A percentile compares a stretch with the other conserved stretches of the same genome.
Evolutionary conservation across 2,797 vertebrate species (phyloP).

Genomic region (Intellagama lesueurii): DNA sequence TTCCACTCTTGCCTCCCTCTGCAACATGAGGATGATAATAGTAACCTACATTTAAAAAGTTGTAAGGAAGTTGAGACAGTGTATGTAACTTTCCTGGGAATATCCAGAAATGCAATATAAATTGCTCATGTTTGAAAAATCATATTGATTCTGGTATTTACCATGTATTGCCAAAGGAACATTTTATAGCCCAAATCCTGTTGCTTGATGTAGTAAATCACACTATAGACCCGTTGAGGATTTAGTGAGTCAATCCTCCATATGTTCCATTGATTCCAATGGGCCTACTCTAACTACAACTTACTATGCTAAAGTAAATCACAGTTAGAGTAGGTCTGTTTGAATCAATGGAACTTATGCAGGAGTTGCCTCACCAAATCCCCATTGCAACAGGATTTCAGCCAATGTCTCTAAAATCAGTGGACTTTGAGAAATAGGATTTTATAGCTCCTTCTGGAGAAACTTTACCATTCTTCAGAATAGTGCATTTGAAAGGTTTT

Average conservation of each 20-base stretch:
- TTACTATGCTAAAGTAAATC: too few relatives aligned
- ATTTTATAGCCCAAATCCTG: neutral
- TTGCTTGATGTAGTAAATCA: neutral
- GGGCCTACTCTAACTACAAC: too few relatives aligned
- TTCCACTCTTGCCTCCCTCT: neutral
- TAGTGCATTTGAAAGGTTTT: neutral
- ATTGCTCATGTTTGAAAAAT: neutral
- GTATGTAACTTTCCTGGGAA: neutral
- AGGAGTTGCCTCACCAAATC: too few relatives aligned
- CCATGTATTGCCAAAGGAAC: neutral
- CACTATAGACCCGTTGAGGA: neutral
- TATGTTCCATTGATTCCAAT: too few relatives aligned
- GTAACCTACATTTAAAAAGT: neutral
- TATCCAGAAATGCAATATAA: neutral
- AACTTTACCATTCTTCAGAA: neutral
- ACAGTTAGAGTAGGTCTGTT: too few relatives aligned
- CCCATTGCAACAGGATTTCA: too few relatives aligned
- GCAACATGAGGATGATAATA: neutral
- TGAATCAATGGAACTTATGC: too few relatives aligned
- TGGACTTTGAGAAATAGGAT: neutral
- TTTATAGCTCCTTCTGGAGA: neutral
- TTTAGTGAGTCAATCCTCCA: too few relatives aligned
- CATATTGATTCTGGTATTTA: neutral
- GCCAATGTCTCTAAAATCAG: too few relatives aligned
- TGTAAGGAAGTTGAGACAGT: neutral